Base-by-base conservation (phyloP, 53 echinoderm and acorn worm genomes). In the Echinarachnius parma region DNA sequence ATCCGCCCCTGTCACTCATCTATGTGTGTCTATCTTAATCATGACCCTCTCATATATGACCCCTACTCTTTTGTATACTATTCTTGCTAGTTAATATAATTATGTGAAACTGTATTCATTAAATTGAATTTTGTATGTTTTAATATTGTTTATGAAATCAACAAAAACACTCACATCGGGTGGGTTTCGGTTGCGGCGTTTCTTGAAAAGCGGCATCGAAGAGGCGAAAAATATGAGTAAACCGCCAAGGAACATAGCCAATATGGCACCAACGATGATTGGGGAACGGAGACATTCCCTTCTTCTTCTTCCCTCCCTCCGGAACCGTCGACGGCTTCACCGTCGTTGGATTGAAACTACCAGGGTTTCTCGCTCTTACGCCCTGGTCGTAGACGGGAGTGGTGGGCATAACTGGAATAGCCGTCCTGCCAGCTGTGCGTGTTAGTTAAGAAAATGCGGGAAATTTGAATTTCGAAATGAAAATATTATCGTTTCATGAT, bases 221-320 rank as follows among this genome's bases (percentile, higher is more conserved):
- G 81, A 67, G 3, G 82, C 72, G 44, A 89, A 72, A 56, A 89
- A 82, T 20, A 89, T 75, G 14, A 84, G 48, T 28, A 84, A 56
- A 11, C 84, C 84, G 8, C 76, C 61, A 0, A 89, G 57, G 27
- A 89, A 80, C 52, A 81, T 70, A 1, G 84, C 83, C 19, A 84
- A 64, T 19, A 89, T 48, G 20, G 81, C 68, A 18, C 76, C 89
- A 14, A 89, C 63, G 61, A 84, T 81, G 33, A 89, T 80, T n/a
- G 36, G 80, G 80, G 36, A 89, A 62, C 3, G 83, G 80, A 1
- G 80, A 76, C 46, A 82, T 78, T 3, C 77, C 89, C 79, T 65
- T 64, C 66, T 62, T 56, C 26, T 60, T 75, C 59, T 75, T 75
- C 26, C 30, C 75, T 19, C 59, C 59, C 29, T 46, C 75, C 2